A percentile compares a stretch with the other conserved stretches of the same genome.
Conservation (phyloP, 1,140 invertebrate genomes). For the Lucilia cuprina region DNA sequence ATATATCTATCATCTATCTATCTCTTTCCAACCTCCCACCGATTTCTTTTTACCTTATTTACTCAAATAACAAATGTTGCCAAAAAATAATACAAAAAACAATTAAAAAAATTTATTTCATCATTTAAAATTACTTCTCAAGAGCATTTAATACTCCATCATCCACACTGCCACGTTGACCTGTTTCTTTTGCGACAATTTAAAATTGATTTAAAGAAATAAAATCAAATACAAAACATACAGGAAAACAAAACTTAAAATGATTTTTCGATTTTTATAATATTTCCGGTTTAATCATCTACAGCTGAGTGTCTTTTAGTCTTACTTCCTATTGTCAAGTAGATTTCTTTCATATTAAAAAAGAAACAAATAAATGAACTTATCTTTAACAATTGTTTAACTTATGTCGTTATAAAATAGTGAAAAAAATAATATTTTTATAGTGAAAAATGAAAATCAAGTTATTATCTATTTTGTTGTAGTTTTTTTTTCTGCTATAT, state of each 20-base stretch:
- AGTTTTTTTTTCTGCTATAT: neutral
- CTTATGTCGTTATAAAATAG: slow-evolving; percentile 10
- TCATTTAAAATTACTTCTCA: neutral
- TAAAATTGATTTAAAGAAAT: neutral
- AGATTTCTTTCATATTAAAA: neutral
- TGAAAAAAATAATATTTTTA: neutral
- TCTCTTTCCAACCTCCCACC: too few species aligned
- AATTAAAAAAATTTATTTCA: neutral
- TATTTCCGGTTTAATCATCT: slow-evolving; percentile 2
- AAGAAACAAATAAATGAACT: slow-evolving; percentile 16
- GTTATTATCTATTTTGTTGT: neutral
- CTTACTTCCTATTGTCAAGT: neutral
- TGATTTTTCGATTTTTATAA: neutral
- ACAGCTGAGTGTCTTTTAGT: neutral
- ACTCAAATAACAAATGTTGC: too few species aligned
- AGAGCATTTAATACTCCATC: neutral
- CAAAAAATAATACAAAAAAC: too few species aligned
- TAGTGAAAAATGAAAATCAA: neutral
- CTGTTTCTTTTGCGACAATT: neutral
- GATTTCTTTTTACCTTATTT: too few species aligned
- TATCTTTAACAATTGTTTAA: slow-evolving; percentile 25
- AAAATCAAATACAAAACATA: neutral
- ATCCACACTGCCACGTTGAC: neutral
- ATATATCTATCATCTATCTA: too few species aligned
- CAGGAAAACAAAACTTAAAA: neutral